Evolutionary conservation across 1,140 invertebrate species (phyloP).

Genomic region (Procambarus clarkii): DNA sequence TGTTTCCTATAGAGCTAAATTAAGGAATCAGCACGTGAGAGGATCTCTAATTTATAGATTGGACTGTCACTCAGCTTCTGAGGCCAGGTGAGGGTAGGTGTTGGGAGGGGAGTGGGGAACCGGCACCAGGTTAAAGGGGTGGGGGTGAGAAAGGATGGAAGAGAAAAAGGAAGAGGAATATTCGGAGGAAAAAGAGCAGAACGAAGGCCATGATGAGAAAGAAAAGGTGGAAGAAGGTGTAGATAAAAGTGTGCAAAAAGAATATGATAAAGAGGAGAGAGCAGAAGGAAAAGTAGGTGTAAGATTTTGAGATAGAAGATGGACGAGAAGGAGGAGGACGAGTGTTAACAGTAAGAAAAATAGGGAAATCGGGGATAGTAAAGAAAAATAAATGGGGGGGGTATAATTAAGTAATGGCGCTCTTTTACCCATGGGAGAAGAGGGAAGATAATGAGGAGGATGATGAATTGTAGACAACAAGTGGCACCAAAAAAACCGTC

Average conservation of each 20-base stretch:
- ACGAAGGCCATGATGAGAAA: background rate
- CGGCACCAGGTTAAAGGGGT: background rate
- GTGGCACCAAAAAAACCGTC: no score
- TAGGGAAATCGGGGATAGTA: no score
- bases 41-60: slow-evolving; percentile 19
- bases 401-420: no score
- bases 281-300: background rate
- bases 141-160: background rate
- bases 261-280: background rate
- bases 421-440: no score
- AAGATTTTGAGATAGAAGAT: no score
- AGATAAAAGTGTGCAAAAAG: background rate
- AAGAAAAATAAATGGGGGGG: no score
- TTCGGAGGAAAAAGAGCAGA: background rate
- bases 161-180: background rate
- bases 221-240: no score
- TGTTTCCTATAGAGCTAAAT: slow-evolving; percentile 23
- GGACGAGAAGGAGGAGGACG: background rate
- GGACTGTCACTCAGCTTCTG: slow-evolving; percentile 10
- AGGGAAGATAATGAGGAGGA: no score
- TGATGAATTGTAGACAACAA: no score
- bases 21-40: background rate
- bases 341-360: no score
- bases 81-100: background rate
- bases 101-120: background rate